Conservation (phyloP, 2,888 invertebrate species). For the Melitaea athalia region DNA sequence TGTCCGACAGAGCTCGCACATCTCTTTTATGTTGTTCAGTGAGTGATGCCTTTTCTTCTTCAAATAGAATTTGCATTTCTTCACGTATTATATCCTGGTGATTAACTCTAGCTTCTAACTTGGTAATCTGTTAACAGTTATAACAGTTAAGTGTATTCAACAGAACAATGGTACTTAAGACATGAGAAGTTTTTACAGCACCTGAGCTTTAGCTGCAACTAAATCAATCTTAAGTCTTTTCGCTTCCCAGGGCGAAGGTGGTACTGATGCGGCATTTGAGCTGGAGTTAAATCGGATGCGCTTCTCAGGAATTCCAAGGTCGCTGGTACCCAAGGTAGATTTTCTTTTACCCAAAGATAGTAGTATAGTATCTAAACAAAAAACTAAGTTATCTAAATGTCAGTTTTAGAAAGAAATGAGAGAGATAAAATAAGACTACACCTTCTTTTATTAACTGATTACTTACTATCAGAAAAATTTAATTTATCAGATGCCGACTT, state of each 20-base stretch:
- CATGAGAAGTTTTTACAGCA: slow-evolving; percentile 39
- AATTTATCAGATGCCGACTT: slow-evolving; percentile 71
- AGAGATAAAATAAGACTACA: slow-evolving; percentile 35
- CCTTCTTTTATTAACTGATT: slow-evolving; percentile 73
- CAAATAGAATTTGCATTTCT: slow-evolving; percentile 88
- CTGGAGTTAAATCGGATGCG: slow-evolving; percentile 63
- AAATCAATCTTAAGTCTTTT: slow-evolving; percentile 85
- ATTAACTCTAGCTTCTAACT: slow-evolving; percentile 84
- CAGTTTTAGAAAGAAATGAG: background rate
- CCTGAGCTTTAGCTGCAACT: slow-evolving; percentile 83
- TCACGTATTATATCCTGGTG: slow-evolving; percentile 86
- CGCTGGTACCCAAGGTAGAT: slow-evolving; percentile 56
- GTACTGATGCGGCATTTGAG: slow-evolving; percentile 58
- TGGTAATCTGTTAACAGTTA: slow-evolving; percentile 65
- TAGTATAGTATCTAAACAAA: slow-evolving; percentile 59
- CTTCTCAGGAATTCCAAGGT: slow-evolving; percentile 64
- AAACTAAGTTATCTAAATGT: background rate
- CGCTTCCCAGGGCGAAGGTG: slow-evolving; percentile 86
- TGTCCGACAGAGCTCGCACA: slow-evolving; percentile 83
- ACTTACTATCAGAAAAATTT: slow-evolving; percentile 76
- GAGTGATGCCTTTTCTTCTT: slow-evolving; percentile 85
- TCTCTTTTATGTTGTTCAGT: slow-evolving; percentile 85
- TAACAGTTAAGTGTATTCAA: background rate
- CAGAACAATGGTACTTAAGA: no score
- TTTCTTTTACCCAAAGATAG: slow-evolving; percentile 69